Evolutionary conservation across 2,113 vertebrate genomes (phyloP), one percentile per base, ranked within the genome.

Genomic region (Cottus gobio): DNA sequence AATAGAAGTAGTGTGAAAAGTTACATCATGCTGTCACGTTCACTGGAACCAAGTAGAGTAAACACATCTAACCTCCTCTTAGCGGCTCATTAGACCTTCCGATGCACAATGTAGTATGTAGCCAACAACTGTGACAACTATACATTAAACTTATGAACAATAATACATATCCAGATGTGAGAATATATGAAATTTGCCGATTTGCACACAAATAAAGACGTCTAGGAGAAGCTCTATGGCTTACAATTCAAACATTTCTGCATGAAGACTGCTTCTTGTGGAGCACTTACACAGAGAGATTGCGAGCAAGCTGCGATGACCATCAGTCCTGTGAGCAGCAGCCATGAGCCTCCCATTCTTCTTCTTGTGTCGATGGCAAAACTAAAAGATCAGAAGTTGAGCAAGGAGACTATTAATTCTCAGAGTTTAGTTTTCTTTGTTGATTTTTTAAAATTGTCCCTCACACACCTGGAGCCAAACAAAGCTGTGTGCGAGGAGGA

Each of bases 271-370:
- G 37, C n/a, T 31, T 42, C 4, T 36, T 56, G 7, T 13, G 8
- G 22, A 36, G 34, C 62, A 87, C 90, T 91, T 70, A 92, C 91
- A 67, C 9, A 73, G 2, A 88, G 58, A 50, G 46, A 70, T 2
- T 46, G 71, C 62, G 44, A 58, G 13, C 31, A 66, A 63, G 58
- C 56, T 5, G 70, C 20, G 48, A 91, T n/a, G 56, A 86, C 0
- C 0, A 82, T 71, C 56, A 93, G 58, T 58, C 72, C 84, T 10
- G 30, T 15, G 48, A 91, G 28, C 34, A 84, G 46, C 42, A 46
- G 20, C 64, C 77, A 20, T 20, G 3, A 50, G 39, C 42, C 20
- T 16, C 31, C 65, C 90, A 88, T 91, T 57, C 61, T 2, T 90
- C 24, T 24, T 54, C 31, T 18, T 10, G 2, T 68, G 63, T 58